Evolutionary conservation across 30 jellyfish, hydroid and myxozoan genomes (phyloP), one percentile per base, ranked within the genome.

Genomic region (Cassiopea andromeda): DNA sequence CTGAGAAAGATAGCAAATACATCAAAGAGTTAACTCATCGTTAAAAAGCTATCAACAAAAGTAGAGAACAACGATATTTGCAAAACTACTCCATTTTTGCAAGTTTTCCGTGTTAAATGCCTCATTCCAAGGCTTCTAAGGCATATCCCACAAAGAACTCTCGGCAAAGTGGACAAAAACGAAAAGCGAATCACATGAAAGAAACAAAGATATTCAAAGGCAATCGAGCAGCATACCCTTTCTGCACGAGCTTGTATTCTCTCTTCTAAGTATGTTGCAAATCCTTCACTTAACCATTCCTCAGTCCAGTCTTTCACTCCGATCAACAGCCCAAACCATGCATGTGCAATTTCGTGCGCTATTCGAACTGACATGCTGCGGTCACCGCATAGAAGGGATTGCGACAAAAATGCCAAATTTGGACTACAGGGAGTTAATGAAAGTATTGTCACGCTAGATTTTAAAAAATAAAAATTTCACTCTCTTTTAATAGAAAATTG

Each of bases 241-340:
- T 89, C 92, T 0, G 89, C 83, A 46, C 60, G 75, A 14, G 92
- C 94, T 61, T 75, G 91, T 16, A 94, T 90, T 60, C 98, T 61
- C 49, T 94, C 98, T 73, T 94, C 98, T 1, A 89, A 60, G 78
- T 89, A 94, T 2, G 97, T 94, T 0, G 98, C 98, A 60, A 94
- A 94, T 19, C 98, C 98, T 80, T 94, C 98, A 86, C 97, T 94
- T 12, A 94, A 81, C 98, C 98, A 94, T 59, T 94, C 98, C 80
- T 94, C 98, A 1, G 97, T 89, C 98, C 98, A 94, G 67, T 94
- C 98, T 66, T 85, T 85, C 1, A 87, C 93, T 1, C 98, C 98
- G 13, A 94, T 84, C 89, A 94, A 46, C 48, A 94, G 83, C 1
- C 98, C 98, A 69, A 94, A 94, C 98, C 98, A 94, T 7, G 94